Percentiles rank a stretch among this genome's conserved stretches.
phyloP scores from a whole-genome alignment of 1,140 invertebrate genomes.

The Eumeta japonica region DNA sequence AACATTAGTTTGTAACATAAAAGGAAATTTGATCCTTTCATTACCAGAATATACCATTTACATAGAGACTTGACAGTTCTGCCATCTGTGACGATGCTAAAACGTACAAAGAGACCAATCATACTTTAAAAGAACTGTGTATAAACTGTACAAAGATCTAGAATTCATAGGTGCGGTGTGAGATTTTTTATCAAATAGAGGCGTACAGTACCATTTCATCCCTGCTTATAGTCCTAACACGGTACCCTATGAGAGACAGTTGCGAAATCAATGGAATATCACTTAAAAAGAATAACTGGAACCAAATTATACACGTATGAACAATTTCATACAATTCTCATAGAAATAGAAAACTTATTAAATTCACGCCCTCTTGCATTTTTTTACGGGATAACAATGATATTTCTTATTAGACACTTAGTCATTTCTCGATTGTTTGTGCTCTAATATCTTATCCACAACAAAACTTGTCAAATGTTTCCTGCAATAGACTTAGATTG shows the following conservation, averaged over 20 bases:
- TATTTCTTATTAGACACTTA: constrained; percentile 9
- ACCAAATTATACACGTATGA: constrained; percentile 8
- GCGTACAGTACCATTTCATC: constrained; percentile 42
- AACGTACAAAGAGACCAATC: constrained; percentile 6
- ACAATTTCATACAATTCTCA: constrained; percentile 7
- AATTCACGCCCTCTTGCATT: constrained; percentile 7
- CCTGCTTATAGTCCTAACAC: no score
- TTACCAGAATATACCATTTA: no score
- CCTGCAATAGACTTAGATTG: constrained; percentile 3
- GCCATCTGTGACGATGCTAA: constrained; percentile 6
- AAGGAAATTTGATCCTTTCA: no score
- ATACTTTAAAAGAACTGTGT: constrained; percentile 4
- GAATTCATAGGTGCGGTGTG: neutral
- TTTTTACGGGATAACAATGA: constrained; percentile 3
- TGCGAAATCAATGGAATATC: constrained; percentile 34
- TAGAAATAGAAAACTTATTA: no score
- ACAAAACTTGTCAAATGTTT: neutral
- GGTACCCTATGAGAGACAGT: constrained; percentile 46
- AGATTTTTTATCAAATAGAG: constrained; percentile 6
- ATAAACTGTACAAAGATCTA: constrained; percentile 2
- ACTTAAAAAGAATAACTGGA: no score
- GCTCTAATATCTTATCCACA: constrained; percentile 3
- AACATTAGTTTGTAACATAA: no score
- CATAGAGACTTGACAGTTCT: no score
- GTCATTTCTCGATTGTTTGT: constrained; percentile 7